These are phyloP conservation scores for Poecile montanus DNA, from an alignment of 2,797 vertebrate genomes.

Conservation along the genomic window DNA sequence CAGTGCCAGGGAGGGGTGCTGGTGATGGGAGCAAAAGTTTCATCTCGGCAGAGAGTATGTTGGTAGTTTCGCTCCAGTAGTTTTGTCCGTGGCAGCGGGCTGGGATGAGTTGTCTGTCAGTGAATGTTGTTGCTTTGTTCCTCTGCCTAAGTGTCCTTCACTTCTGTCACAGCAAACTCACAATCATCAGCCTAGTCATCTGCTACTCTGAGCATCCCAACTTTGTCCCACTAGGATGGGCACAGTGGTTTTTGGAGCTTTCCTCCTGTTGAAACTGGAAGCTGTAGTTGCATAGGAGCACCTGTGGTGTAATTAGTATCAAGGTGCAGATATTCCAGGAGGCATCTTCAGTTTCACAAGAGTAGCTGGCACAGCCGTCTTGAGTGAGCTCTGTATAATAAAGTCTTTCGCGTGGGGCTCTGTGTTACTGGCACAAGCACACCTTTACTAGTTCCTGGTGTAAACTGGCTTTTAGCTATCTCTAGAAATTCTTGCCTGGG, in stretches of 20 bases:
- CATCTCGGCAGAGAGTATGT: neutral
- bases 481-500: neutral
- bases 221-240: neutral
- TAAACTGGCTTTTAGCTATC: neutral
- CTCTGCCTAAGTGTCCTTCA: neutral
- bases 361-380: slow-evolving; percentile 22
- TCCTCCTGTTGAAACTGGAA: neutral
- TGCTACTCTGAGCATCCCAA: neutral
- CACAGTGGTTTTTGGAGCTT: neutral
- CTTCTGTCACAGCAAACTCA: neutral
- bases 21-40: neutral
- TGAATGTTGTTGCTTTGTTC: neutral
- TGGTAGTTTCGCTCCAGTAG: neutral
- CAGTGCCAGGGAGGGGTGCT: accelerated
- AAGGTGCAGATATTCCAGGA: neutral
- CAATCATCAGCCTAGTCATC: neutral
- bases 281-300: neutral
- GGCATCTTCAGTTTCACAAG: slow-evolving; percentile 50
- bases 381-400: neutral
- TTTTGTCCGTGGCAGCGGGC: neutral
- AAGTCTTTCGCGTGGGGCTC: neutral
- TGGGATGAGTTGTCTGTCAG: neutral
- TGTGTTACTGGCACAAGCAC: neutral
- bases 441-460: neutral
- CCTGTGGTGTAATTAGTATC: neutral